Base-by-base conservation (phyloP, 2,888 invertebrate species). In the Thelaira solivaga region DNA sequence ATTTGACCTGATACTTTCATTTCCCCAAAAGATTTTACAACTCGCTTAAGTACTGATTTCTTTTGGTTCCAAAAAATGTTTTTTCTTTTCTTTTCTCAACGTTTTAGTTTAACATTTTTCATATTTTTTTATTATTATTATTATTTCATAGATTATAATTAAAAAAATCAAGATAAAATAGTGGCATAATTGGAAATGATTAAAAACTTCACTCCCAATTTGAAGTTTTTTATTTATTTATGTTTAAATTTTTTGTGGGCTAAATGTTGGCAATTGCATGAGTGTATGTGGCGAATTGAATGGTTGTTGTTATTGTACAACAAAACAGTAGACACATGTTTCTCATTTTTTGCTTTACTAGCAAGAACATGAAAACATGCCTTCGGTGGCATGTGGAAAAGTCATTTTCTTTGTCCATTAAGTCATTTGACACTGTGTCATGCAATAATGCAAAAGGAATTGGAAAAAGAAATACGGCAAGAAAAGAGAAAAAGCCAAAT, bases 361-460 rank as follows among this genome's bases (percentile, higher is more conserved):
- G 41, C 24, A 47, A 45, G 69, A 65, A 73, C 43, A 51, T 47
- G 43, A 53, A 65, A n/a, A 51, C 51, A 49, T 69, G 57, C 26
- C 51, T 13, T 24, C 47, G 67, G 26, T 80, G 80, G 80, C 80
- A 80, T 80, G 80, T 73, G 73, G 76, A 81, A 78, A 81, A 81
- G 81, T 81, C 78, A 82, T 83, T 83, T 82, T 75, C 80, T 76
- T 61, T 77, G 69, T 68, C 61, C 80, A 80, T 82, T 82, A 81
- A 73, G 65, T 62, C 76, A 81, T 81, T 82, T 82, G 82, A 76
- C 80, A 82, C 81, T 71, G 72, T 79, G 80, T 80, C 81, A 69
- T 76, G 80, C 80, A 78, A 80, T 47, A 67, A 69, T 64, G 16
- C 13, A 55, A 39, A 34, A 53, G n/a, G 6, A 16, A 10, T 8